Conservation (phyloP, 2,113 vertebrate genomes). For the Stigmatopora argus region DNA sequence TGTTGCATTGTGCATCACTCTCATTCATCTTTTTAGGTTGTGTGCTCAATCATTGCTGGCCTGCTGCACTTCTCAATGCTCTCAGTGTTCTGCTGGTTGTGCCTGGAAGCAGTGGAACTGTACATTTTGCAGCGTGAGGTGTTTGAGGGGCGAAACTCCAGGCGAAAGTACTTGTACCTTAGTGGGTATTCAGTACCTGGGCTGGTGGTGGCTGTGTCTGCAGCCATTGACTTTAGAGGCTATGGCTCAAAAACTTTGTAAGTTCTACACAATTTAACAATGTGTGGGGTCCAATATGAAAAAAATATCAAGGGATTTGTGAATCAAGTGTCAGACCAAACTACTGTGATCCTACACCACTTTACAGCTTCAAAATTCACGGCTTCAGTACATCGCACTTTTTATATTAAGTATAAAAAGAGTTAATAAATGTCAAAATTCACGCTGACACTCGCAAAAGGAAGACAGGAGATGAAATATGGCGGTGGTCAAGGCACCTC, state of each 20-base stretch:
- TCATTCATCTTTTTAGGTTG: slow-evolving; percentile 62
- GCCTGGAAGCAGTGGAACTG: slow-evolving; percentile 85
- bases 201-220: slow-evolving; percentile 84
- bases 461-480: no score
- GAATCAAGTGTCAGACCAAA: no score
- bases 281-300: no score
- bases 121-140: slow-evolving; percentile 87
- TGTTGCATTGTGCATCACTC: neutral
- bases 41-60: slow-evolving; percentile 84
- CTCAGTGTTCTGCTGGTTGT: slow-evolving; percentile 89
- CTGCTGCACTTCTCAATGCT: slow-evolving; percentile 88
- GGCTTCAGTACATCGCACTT: no score
- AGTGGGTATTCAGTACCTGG: slow-evolving; percentile 86
- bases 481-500: no score
- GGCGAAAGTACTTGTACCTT: slow-evolving; percentile 86
- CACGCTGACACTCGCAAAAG: no score
- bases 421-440: no score
- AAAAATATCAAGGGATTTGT: no score
- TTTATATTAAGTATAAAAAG: no score
- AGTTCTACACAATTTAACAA: slow-evolving; percentile 28
- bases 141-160: slow-evolving; percentile 84
- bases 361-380: no score
- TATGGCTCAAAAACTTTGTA: slow-evolving; percentile 85
- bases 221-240: slow-evolving; percentile 87
- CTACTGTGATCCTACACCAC: no score